These are phyloP conservation scores for Conus canariensis DNA, from an alignment of 2,888 invertebrate genomes.

Conservation along the genomic window DNA sequence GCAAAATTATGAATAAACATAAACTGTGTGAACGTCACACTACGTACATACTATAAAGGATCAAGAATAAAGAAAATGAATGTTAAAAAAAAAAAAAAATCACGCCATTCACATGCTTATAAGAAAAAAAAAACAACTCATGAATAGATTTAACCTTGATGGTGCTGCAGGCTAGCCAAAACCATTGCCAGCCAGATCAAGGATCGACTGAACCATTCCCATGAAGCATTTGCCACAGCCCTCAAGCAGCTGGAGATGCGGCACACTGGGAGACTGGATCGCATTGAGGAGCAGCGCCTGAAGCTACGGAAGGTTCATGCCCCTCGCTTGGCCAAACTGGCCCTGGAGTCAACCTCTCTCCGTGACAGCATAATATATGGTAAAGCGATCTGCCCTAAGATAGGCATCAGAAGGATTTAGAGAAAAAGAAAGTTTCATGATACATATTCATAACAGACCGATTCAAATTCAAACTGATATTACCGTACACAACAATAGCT, in stretches of 20 bases:
- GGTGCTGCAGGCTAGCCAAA: constrained; percentile 83
- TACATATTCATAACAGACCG: too few species aligned
- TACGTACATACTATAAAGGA: too few species aligned
- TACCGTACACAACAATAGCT: too few species aligned
- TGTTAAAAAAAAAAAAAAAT: too few species aligned
- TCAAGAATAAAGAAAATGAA: too few species aligned
- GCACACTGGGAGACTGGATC: constrained; percentile 86
- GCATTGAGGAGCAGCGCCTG: constrained; percentile 88
- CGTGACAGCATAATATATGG: constrained; percentile 89
- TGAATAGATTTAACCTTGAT: too few species aligned
- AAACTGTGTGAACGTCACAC: too few species aligned
- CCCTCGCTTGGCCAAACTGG: constrained; percentile 89
- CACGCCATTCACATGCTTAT: too few species aligned
- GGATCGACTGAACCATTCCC: constrained; percentile 87
- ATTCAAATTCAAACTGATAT: too few species aligned
- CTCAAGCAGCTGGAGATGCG: constrained; percentile 85
- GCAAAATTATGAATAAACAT: too few species aligned
- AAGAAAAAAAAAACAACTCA: too few species aligned
- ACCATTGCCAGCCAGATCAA: constrained; percentile 88
- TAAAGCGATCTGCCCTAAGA: constrained; percentile 49
- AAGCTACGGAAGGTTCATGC: constrained; percentile 85
- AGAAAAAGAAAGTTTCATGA: too few species aligned
- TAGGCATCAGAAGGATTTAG: not conserved
- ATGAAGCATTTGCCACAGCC: constrained; percentile 88
- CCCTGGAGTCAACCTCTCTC: constrained; percentile 90